Percentiles rank a stretch among this genome's conserved stretches.
These are phyloP conservation scores for Embiotoca jacksoni DNA, from an alignment of 2,113 vertebrate species.

Conservation along the genomic window DNA sequence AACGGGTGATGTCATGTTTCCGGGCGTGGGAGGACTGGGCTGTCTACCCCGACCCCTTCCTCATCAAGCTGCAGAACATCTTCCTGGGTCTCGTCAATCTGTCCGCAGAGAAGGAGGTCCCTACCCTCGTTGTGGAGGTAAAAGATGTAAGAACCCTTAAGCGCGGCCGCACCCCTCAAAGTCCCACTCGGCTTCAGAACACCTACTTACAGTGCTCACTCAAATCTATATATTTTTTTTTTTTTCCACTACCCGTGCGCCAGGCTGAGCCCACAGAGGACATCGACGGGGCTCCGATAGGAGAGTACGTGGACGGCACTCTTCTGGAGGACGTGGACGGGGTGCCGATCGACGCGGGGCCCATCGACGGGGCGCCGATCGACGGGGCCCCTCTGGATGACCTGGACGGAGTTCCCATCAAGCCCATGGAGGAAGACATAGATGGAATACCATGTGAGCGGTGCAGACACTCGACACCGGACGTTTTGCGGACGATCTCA, in stretches of 20 bases:
- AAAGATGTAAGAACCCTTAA: neutral
- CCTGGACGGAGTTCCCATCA: constrained; percentile 95
- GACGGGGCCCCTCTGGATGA: constrained; percentile 92
- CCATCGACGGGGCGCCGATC: constrained; percentile 82
- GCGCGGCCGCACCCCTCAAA: neutral
- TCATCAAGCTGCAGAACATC: constrained; percentile 99
- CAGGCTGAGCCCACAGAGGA: constrained; percentile 83
- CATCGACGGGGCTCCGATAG: constrained; percentile 96
- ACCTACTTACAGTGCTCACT: neutral
- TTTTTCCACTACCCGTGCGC: neutral
- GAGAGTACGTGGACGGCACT: constrained; percentile 91
- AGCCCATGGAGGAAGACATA: constrained; percentile 93
- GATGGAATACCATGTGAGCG: constrained; percentile 96
- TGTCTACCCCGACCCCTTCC: constrained; percentile 98
- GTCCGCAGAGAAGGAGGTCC: constrained; percentile 89
- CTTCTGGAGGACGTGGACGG: constrained; percentile 96
- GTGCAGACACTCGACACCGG: neutral
- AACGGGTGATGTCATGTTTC: constrained; percentile 99
- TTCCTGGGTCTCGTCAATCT: constrained; percentile 98
- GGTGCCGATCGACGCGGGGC: constrained; percentile 88
- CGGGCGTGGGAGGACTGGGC: constrained; percentile 99
- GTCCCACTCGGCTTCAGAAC: neutral
- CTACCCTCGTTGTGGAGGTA: constrained; percentile 64
- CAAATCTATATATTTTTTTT: neutral
- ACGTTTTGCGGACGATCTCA: neutral